Evolutionary conservation across 2,888 invertebrate genomes (phyloP).

Genomic region (Apoda limacodes): DNA sequence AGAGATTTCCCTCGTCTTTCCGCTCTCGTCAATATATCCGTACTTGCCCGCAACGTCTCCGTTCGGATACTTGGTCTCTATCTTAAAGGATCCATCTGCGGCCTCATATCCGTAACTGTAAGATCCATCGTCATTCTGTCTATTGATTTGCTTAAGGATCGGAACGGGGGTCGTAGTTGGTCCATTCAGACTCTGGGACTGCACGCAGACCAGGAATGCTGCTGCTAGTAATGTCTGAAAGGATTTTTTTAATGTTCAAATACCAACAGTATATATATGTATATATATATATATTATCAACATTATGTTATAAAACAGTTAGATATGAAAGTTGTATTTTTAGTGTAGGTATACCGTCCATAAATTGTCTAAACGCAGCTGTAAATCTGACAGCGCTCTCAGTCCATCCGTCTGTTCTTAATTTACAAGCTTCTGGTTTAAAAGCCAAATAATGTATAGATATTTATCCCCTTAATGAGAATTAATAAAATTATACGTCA

Average conservation of each 20-base stretch:
- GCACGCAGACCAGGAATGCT: constrained; percentile 21
- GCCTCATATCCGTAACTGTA: constrained; percentile 91
- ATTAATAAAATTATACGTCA: too few species aligned
- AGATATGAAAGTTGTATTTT: too few species aligned
- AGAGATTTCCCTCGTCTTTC: constrained; percentile 81
- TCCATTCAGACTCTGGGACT: constrained; percentile 50
- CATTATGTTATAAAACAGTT: too few species aligned
- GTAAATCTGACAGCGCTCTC: too few species aligned
- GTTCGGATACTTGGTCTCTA: constrained; percentile 85
- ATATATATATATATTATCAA: too few species aligned
- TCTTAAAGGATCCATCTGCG: constrained; percentile 88
- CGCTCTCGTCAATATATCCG: constrained; percentile 86
- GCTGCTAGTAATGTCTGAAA: constrained; percentile 17
- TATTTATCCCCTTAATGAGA: too few species aligned
- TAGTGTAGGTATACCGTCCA: too few species aligned
- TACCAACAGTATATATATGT: not conserved
- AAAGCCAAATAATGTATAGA: too few species aligned
- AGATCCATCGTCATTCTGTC: constrained; percentile 88
- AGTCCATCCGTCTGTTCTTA: too few species aligned
- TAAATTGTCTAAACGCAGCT: too few species aligned
- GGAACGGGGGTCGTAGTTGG: constrained; percentile 81
- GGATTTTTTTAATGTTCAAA: constrained; percentile 6
- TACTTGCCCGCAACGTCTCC: constrained; percentile 91
- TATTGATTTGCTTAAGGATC: constrained; percentile 85
- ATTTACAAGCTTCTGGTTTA: too few species aligned